A percentile compares a stretch with the other conserved stretches of the same genome.
These are phyloP conservation scores for Chunga burmeisteri DNA, from an alignment of 2,113 vertebrate species.

Conservation along the genomic window DNA sequence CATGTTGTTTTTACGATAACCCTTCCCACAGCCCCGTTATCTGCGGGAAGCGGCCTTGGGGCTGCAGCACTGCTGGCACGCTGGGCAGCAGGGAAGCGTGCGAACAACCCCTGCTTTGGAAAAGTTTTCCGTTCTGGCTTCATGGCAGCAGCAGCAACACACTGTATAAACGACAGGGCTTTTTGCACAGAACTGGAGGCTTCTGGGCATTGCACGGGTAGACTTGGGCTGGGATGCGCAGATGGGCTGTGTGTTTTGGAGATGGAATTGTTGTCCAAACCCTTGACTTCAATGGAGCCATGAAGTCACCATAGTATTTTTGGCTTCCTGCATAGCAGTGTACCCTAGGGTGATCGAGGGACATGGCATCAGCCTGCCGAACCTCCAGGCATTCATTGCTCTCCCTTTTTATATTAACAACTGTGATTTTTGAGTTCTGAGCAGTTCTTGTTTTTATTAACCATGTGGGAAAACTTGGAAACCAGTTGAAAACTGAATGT, in stretches of 20 bases:
- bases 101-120: not conserved
- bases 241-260: not conserved
- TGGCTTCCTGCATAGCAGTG: not conserved
- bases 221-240: not conserved
- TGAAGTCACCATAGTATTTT: not conserved
- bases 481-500: not conserved
- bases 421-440: not conserved
- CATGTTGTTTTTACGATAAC: not conserved
- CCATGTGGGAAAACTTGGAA: not conserved
- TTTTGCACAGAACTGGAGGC: not conserved
- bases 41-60: not conserved
- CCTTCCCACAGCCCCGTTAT: not conserved
- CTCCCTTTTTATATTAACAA: not conserved
- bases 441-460: not conserved
- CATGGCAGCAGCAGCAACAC: not conserved
- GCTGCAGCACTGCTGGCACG: rapidly evolving
- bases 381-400: not conserved
- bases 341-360: rapidly evolving
- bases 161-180: rapidly evolving
- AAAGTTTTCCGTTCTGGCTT: not conserved
- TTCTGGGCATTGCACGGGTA: not conserved
- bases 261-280: rapidly evolving
- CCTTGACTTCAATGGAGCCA: rapidly evolving
- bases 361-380: not conserved
- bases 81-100: rapidly evolving